Evolutionary conservation across 2,888 invertebrate genomes (phyloP), one percentile per base, ranked within the genome.

Genomic region (Sinodicranocentrus sp.): DNA sequence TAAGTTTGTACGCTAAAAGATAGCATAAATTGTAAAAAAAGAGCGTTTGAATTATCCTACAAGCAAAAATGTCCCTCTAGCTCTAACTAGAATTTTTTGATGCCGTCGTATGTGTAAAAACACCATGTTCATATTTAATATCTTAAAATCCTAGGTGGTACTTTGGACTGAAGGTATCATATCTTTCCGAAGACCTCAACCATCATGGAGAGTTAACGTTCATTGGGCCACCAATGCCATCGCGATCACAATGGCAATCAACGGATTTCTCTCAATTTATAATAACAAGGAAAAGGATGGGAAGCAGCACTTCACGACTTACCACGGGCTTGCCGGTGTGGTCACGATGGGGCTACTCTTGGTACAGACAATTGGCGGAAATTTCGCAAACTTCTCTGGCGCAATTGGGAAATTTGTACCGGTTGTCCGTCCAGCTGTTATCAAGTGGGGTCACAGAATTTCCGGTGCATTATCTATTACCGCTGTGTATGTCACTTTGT

Each of bases 241-340:
- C 0, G 84, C 82, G 1, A 48, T 85, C 10, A 67, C 77, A 0
- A 21, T 84, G 21, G 85, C 84, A 21, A 70, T 85, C 10, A n/a
- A 63, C 15, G 88, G 86, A 0, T 82, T 86, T 57, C 65, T 75
- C 1, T 70, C 82, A 10, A 87, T 87, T 19, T 87, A 87, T 71
- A 48, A 26, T 10, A 87, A 87, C 72, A 86, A 83, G 78, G 84
- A 86, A 15, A 63, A 77, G 2, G 68, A 72, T 26, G 83, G 70
- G 1, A 87, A 85, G 26, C 71, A 73, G 2, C 88, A 88, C 72
- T 88, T 86, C 43, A 72, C 72, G 0, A 84, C 85, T 0, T 87
- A 85, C 67, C 89, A 88, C 63, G 86, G 85, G 13, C 43, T 84
- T 0, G 33, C 86, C 23, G 89, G 89, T 2, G 21, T 86, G 8